Evolutionary conservation across 1,140 invertebrate species (phyloP), one percentile per base, ranked within the genome.

Genomic region (Halesus radiatus): DNA sequence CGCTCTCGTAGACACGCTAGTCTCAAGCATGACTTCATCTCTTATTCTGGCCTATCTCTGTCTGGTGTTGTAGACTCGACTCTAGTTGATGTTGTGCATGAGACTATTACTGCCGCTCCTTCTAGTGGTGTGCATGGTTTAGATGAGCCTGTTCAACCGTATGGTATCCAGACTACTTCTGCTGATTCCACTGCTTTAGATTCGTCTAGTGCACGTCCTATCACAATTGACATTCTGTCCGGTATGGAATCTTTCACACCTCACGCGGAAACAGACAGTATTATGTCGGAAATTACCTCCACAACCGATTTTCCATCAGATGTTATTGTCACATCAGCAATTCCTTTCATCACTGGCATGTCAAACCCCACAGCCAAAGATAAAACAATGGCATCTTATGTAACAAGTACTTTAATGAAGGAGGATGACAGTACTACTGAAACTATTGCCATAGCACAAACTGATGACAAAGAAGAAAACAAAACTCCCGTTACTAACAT

Each of bases 1-100:
- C 92, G 92, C 85, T 90, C 88, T 84, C 92, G 92, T 93, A 93
- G 92, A 90, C 89, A 91, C 86, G 88, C 91, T 88, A 85, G 85
- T 87, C 90, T 92, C 86, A 87, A 89, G 92, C 92, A 93, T 93
- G 92, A 87, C 87, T 45, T 45, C 10, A 8, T 45, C 7, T 87
- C 86, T 86, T 84, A 86, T 84, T 84, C 86, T 87, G 54, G 26
- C 32, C 87, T 87, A 85, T 85, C 85, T 83, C 87, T 87, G 84
- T 86, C 85, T 84, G 85, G 87, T 85, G 85, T 86, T 87, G 87
- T 86, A 84, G 85, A 84, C 85, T 78, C 86, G 85, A 85, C 86
- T 74, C 86, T 80, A 86, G 85, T 88, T 79, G 84, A 87, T 88
- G 86, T 86, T 86, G 87, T 87, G 88, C 88, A 90, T 90, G 88